phyloP scores from a whole-genome alignment of 2,113 vertebrate genomes.

The Alligator sinensis region DNA sequence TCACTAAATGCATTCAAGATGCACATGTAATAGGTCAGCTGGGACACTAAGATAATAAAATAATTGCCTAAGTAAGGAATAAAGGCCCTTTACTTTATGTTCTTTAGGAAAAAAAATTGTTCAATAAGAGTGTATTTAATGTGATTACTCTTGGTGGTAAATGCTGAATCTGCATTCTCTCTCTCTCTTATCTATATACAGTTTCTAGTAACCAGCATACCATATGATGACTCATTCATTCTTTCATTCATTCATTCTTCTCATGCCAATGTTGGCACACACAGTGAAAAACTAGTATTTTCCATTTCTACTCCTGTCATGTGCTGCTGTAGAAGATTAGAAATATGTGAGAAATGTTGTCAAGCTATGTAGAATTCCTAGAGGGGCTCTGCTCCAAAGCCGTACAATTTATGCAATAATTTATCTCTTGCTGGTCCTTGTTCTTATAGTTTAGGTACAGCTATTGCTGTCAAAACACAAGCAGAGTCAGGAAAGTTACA shows the following conservation, averaged over 20 bases:
- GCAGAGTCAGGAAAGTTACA: background rate
- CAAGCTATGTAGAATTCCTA: slow-evolving; percentile 41
- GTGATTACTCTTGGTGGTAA: background rate
- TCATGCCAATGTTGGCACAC: slow-evolving; percentile 40
- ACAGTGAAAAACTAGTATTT: slow-evolving; percentile 56
- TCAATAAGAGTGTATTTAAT: slow-evolving; percentile 36
- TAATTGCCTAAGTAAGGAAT: slow-evolving; percentile 18
- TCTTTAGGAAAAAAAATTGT: slow-evolving; percentile 8
- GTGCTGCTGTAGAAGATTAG: slow-evolving; percentile 31
- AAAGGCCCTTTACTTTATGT: background rate
- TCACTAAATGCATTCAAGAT: slow-evolving; percentile 45
- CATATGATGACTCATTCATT: slow-evolving; percentile 38
- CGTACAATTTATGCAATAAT: background rate
- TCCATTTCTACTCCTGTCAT: slow-evolving; percentile 37
- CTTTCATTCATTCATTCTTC: slow-evolving; percentile 29
- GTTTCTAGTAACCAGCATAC: slow-evolving; percentile 25
- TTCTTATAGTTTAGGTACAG: background rate
- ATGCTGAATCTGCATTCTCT: background rate
- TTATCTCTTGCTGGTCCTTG: background rate
- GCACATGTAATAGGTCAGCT: background rate
- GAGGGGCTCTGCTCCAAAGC: background rate
- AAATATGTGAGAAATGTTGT: slow-evolving; percentile 48
- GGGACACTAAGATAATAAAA: slow-evolving; percentile 38
- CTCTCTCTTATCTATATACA: slow-evolving; percentile 35
- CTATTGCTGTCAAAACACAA: fast-evolving